Percentiles rank a stretch among this genome's conserved stretches.
Conservation (phyloP, 2,113 vertebrate species). For the Syngnathus scovelli region DNA sequence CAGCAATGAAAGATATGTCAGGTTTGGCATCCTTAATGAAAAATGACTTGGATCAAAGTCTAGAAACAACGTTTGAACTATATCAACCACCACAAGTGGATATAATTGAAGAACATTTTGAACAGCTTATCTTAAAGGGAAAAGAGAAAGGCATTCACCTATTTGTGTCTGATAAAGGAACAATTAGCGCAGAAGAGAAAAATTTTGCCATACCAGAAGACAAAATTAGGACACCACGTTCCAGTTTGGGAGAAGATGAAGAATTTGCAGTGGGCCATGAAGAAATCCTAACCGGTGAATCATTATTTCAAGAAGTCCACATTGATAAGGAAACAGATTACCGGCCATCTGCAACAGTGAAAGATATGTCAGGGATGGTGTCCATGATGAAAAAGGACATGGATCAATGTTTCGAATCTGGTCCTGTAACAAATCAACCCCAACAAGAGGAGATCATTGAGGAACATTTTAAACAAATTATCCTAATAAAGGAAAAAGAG, state of each 20-base stretch:
- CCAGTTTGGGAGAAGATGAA: background rate
- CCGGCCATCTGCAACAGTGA: constrained; percentile 25
- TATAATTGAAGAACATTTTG: constrained; percentile 50
- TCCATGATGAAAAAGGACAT: constrained; percentile 67
- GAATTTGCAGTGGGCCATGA: background rate
- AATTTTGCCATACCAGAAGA: background rate
- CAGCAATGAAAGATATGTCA: constrained; percentile 47
- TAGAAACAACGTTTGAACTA: constrained; percentile 26
- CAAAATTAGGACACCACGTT: background rate
- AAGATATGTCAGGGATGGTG: constrained; percentile 56
- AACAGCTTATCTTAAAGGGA: constrained; percentile 54
- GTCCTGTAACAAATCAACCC: constrained; percentile 12
- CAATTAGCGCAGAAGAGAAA: background rate
- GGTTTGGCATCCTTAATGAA: constrained; percentile 64
- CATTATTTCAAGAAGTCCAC: constrained; percentile 55
- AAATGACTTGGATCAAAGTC: constrained; percentile 58
- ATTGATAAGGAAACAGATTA: constrained; percentile 34
- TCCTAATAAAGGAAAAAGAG: background rate
- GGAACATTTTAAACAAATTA: constrained; percentile 37
- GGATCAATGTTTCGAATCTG: constrained; percentile 38
- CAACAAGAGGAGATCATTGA: constrained; percentile 36
- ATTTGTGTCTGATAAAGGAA: background rate
- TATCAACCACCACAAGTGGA: constrained; percentile 23
- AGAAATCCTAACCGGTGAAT: constrained; percentile 37
- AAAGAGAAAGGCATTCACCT: constrained; percentile 42